phyloP scores from a whole-genome alignment of 2,113 vertebrate species.

The Harpagus bidentatus region DNA sequence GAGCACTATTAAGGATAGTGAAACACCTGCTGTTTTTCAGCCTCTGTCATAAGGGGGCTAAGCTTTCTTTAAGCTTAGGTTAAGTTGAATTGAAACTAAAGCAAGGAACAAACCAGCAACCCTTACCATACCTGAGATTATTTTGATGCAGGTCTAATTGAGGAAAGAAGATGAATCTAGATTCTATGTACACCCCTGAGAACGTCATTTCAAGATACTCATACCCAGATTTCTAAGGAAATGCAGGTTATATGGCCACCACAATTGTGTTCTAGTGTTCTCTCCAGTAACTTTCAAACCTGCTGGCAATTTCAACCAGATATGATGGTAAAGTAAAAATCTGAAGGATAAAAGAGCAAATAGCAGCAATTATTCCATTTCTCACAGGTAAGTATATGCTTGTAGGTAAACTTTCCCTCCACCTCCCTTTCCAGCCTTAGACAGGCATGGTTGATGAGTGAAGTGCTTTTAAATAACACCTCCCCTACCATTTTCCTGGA shows the following conservation, averaged over 20 bases:
- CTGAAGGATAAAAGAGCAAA: neutral
- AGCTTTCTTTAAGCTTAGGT: neutral
- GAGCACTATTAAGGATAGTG: neutral
- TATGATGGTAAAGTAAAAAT: neutral
- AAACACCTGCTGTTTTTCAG: neutral
- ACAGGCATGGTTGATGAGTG: neutral
- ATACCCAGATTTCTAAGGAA: neutral
- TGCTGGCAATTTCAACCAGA: neutral
- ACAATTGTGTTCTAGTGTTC: neutral
- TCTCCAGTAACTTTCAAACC: neutral
- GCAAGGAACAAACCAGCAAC: fast-evolving
- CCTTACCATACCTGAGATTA: neutral
- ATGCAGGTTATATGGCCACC: neutral
- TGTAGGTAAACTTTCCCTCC: neutral
- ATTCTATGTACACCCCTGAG: neutral
- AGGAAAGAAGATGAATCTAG: neutral
- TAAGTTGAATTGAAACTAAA: neutral
- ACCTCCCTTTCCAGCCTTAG: neutral
- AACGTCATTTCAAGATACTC: neutral
- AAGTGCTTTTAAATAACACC: neutral
- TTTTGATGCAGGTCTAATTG: neutral
- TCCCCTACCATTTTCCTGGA: neutral
- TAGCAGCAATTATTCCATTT: neutral
- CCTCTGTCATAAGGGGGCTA: neutral
- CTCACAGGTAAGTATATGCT: neutral